Base-by-base conservation (phyloP, 35 echinoderm and acorn worm species). In the Acanthaster planci region DNA sequence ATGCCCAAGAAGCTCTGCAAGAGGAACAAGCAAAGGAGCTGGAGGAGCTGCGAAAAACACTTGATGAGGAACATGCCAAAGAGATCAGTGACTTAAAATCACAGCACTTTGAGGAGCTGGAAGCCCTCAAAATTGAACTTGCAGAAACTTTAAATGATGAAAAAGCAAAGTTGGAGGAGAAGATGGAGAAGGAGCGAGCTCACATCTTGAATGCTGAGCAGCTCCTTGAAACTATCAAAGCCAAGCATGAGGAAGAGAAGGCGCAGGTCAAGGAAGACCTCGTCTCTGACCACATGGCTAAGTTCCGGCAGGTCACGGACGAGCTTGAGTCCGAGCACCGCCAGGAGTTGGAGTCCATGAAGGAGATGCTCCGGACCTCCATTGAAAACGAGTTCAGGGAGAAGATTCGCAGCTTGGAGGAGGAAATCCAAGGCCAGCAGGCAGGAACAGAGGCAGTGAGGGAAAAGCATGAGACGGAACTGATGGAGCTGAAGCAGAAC, bases 301-400 rank as follows among this genome's bases (percentile, higher is more conserved):
- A 94, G 85, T 93, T 99, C 82, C 86, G 81, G 55, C 54, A 91
- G 76, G 86, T 99, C 29, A 99, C 96, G 18, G 92, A 89, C 58
- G 85, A 99, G 57, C 67, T 99, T 39, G 96, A 99, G 53, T 85
- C 54, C 14, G 89, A 81, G 50, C 92, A 94, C 67, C 84, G 81
- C n/a, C 82, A 89, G 52, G 92, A 99, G 51, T 52, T 99, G n/a
- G 89, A 99, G 32, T 47, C 58, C 19, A 76, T 89, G 30, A 93
- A 80, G 56, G 84, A 77, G 8, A 72, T 35, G 9, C 38, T 93
- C 9, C 59, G 81, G 67, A 55, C 60, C 35, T 40, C 78, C 31
- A 40, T 94, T 0, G 92, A 99, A 54, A 52, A 64, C 37, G 92
- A 89, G 14, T 81, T 67, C 78, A 50, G 6, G 8, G 37, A 90